These are phyloP conservation scores for Ophioninae sp. DNA, from an alignment of 2,888 invertebrate genomes.

Conservation along the genomic window DNA sequence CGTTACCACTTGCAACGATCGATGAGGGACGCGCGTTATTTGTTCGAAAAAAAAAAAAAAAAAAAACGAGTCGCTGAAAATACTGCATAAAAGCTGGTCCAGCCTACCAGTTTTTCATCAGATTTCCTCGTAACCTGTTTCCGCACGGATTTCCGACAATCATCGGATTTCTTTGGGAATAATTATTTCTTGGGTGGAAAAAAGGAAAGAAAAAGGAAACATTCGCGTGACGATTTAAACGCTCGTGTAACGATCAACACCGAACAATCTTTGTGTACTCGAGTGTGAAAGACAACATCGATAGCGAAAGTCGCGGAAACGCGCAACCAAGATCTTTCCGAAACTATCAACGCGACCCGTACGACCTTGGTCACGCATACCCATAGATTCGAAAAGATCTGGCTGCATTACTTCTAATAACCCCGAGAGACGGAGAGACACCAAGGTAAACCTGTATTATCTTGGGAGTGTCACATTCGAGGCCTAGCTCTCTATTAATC, in stretches of 20 bases:
- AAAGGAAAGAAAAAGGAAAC: not conserved
- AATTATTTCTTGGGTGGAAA: not conserved
- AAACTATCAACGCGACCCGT: not conserved
- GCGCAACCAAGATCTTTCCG: not conserved
- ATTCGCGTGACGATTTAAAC: not conserved
- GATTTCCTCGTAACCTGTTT: not conserved
- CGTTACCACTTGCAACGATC: constrained; percentile 60
- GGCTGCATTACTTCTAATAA: constrained; percentile 1
- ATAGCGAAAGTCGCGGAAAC: not conserved
- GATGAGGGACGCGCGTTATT: constrained; percentile 43
- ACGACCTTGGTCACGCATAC: not conserved
- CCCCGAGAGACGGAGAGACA: not conserved
- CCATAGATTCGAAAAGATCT: not conserved
- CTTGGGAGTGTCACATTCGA: constrained; percentile 29
- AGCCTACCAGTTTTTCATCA: not conserved
- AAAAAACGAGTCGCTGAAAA: not conserved
- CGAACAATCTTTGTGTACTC: constrained; percentile 24
- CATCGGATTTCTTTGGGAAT: not conserved
- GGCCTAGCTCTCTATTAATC: constrained; percentile 25
- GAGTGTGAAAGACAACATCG: not conserved
- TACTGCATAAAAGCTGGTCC: not conserved
- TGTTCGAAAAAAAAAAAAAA: constrained; percentile 21
- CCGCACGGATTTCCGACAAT: not conserved
- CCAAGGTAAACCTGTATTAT: constrained; percentile 1
- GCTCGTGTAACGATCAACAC: not conserved